A percentile compares a stretch with the other conserved stretches of the same genome.
These are phyloP conservation scores for Drosophila pallidifrons DNA, from an alignment of 1,140 invertebrate species.

Conservation along the genomic window DNA sequence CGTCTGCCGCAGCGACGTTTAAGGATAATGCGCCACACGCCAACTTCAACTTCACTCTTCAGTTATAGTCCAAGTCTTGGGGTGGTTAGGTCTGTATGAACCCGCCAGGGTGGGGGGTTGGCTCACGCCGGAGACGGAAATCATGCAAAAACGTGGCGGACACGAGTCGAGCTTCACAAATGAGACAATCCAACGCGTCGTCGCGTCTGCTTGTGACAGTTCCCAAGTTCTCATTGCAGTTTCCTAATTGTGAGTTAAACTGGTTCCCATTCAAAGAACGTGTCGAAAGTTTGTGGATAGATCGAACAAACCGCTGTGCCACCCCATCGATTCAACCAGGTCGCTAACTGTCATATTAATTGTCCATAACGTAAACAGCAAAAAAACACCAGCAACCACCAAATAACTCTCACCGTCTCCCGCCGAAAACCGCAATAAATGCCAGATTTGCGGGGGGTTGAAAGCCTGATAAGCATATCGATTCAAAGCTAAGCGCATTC, in stretches of 20 bases:
- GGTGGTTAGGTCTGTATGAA: conserved; percentile 42
- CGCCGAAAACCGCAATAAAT: conserved; percentile 26
- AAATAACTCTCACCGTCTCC: conserved; percentile 42
- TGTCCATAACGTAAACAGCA: conserved; percentile 55
- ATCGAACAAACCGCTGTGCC: conserved; percentile 11
- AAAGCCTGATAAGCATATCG: conserved; percentile 31
- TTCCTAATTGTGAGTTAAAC: conserved; percentile 4
- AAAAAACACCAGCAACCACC: conserved; percentile 8
- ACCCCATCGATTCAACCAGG: conserved; percentile 59
- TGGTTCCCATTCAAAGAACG: conserved; percentile 8
- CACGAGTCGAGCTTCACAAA: conserved; percentile 62
- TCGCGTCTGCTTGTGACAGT: conserved; percentile 65
- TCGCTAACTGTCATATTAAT: conserved; percentile 66
- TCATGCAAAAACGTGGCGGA: conserved; percentile 77
- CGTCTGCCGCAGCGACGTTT: conserved; percentile 66
- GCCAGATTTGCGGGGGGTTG: conserved; percentile 34
- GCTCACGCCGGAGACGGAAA: conserved; percentile 54
- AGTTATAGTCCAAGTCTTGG: conserved; percentile 49
- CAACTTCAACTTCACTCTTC: conserved; percentile 39
- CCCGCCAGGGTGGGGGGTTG: background rate
- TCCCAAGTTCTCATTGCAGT: conserved; percentile 28
- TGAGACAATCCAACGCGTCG: conserved; percentile 45
- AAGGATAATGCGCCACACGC: conserved; percentile 78
- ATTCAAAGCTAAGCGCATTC: conserved; percentile 4
- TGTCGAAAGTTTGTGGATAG: conserved; percentile 2